Percentiles rank a stretch among this genome's conserved stretches.
Conservation (phyloP, 2,113 vertebrate species). For the Megaptera novaeangliae region DNA sequence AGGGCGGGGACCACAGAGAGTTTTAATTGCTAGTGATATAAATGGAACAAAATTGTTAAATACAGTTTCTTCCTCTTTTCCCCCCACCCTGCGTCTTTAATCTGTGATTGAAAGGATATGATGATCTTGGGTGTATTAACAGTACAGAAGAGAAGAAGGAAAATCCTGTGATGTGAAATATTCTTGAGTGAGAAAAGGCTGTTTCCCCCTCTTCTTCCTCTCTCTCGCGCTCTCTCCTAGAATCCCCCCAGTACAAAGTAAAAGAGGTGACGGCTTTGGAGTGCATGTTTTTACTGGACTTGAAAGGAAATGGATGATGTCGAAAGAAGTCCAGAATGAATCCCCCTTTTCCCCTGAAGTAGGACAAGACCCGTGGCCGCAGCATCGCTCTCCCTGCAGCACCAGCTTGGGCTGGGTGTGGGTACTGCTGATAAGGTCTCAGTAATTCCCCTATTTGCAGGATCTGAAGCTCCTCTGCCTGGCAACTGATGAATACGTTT, state of each 20-base stretch:
- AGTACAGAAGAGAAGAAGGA: neutral
- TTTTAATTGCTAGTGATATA: slow-evolving; percentile 67
- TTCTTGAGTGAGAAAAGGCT: neutral
- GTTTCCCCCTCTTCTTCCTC: neutral
- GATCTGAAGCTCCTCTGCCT: neutral
- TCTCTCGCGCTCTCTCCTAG: neutral
- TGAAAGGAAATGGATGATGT: neutral
- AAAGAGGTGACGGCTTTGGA: slow-evolving; percentile 13
- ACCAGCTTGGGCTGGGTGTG: neutral
- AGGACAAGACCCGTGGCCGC: neutral
- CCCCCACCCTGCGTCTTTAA: neutral
- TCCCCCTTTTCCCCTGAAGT: slow-evolving; percentile 18
- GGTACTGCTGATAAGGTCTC: slow-evolving; percentile 50
- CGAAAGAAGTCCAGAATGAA: neutral
- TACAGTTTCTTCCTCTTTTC: slow-evolving; percentile 60
- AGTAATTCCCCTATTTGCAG: neutral
- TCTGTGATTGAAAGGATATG: neutral
- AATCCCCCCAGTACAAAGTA: slow-evolving; percentile 31
- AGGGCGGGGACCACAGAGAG: slow-evolving; percentile 57
- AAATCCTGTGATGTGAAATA: neutral
- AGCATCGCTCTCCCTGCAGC: neutral
- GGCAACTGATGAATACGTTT: slow-evolving; percentile 68
- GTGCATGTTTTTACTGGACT: slow-evolving; percentile 39
- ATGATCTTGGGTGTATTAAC: neutral
- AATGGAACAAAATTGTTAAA: slow-evolving; percentile 52